phyloP scores from a whole-genome alignment of 2,888 invertebrate species.

The Ophion costatus region DNA sequence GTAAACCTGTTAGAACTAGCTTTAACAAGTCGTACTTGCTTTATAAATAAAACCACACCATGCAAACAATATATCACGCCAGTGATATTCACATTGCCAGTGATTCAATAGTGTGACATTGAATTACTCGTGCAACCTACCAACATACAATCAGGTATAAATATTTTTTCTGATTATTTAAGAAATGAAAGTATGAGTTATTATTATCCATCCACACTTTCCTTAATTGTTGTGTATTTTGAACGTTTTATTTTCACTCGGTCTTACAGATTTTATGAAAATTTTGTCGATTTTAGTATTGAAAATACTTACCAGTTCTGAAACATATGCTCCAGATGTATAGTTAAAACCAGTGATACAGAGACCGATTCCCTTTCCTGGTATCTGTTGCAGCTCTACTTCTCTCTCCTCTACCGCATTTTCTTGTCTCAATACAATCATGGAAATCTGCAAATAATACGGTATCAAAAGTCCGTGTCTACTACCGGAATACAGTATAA shows the following conservation, averaged over 20 bases:
- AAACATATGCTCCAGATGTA: slow-evolving; percentile 94
- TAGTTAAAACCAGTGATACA: slow-evolving; percentile 92
- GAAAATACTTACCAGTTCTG: slow-evolving; percentile 91
- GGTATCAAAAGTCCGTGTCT: neutral
- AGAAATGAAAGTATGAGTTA: neutral
- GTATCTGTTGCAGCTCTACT: slow-evolving; percentile 93
- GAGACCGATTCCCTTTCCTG: slow-evolving; percentile 94
- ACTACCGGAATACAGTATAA: neutral
- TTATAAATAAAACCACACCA: too few relatives aligned
- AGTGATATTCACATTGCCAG: neutral
- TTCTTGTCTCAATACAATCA: slow-evolving; percentile 91
- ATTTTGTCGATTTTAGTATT: too few relatives aligned
- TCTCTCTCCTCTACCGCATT: slow-evolving; percentile 85
- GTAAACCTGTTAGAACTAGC: neutral
- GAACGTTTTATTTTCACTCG: too few relatives aligned
- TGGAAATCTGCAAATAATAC: slow-evolving; percentile 87
- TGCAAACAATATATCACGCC: neutral
- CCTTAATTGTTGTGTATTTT: too few relatives aligned
- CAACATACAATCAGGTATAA: neutral
- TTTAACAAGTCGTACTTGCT: neutral
- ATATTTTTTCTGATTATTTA: neutral
- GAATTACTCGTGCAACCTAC: neutral
- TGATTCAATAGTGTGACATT: neutral
- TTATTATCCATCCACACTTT: too few relatives aligned
- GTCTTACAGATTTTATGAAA: too few relatives aligned